These are phyloP conservation scores for Ceraclea dissimilis DNA, from an alignment of 2,888 invertebrate genomes.

Conservation along the genomic window DNA sequence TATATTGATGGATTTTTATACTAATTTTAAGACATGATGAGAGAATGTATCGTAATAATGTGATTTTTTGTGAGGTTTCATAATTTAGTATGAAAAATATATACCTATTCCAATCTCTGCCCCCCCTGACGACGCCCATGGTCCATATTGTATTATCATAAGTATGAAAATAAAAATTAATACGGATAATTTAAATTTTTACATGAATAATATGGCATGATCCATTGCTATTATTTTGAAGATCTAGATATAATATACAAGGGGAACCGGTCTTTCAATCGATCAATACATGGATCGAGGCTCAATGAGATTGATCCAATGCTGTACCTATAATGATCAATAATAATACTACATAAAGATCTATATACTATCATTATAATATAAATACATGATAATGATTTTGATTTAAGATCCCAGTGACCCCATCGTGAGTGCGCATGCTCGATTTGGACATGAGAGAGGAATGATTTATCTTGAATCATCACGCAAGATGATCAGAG, in stretches of 20 bases:
- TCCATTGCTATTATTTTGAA: neutral
- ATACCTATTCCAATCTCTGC: no score
- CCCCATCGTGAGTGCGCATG: slow-evolving; percentile 6
- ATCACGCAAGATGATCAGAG: slow-evolving; percentile 12
- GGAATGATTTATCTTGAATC: slow-evolving; percentile 9
- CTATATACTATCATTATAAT: neutral
- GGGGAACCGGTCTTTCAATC: neutral
- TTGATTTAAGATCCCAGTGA: neutral
- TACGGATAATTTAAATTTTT: neutral
- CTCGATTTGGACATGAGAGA: slow-evolving; percentile 2
- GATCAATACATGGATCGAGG: neutral
- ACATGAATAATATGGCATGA: neutral
- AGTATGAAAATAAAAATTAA: no score
- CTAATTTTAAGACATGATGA: no score
- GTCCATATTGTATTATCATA: no score
- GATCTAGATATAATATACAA: neutral
- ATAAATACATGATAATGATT: slow-evolving; percentile 5
- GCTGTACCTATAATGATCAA: neutral
- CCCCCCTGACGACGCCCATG: no score
- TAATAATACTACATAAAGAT: neutral
- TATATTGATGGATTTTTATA: no score
- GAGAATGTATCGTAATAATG: no score
- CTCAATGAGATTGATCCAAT: neutral
- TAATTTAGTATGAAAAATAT: no score
- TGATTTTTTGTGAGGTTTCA: no score